phyloP scores from a whole-genome alignment of 2,113 vertebrate genomes.

The Ploceus nigricollis region DNA sequence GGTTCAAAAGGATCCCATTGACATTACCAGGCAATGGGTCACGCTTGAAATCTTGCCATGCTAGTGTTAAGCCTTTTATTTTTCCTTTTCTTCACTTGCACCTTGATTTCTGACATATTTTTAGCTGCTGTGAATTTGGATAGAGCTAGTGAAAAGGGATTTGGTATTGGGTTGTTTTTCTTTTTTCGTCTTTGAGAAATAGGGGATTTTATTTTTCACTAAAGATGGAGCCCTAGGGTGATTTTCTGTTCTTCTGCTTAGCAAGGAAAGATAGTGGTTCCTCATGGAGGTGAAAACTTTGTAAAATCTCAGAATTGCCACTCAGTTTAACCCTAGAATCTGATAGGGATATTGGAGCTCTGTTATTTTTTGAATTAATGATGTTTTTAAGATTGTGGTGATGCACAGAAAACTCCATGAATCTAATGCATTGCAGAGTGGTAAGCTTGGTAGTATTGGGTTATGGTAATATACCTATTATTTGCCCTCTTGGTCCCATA shows the following conservation, averaged over 20 bases:
- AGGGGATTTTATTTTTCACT: neutral
- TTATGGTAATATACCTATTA: neutral
- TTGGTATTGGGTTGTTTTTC: neutral
- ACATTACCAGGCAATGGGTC: neutral
- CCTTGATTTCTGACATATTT: neutral
- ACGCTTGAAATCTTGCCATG: neutral
- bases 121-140: neutral
- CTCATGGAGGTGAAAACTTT: neutral
- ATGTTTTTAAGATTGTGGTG: neutral
- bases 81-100: neutral
- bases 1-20: neutral
- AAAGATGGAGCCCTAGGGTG: neutral
- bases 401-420: neutral
- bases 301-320: neutral
- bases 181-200: neutral
- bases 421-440: neutral
- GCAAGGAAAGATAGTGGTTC: neutral
- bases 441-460: neutral
- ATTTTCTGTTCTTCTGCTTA: neutral
- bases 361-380: neutral
- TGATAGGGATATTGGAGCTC: accelerated
- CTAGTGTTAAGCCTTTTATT: neutral
- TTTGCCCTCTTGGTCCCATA: neutral
- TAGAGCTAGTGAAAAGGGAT: neutral
- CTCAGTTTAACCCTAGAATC: neutral